Evolutionary conservation across 2,888 invertebrate species (phyloP).

Genomic region (Tachina lurida): DNA sequence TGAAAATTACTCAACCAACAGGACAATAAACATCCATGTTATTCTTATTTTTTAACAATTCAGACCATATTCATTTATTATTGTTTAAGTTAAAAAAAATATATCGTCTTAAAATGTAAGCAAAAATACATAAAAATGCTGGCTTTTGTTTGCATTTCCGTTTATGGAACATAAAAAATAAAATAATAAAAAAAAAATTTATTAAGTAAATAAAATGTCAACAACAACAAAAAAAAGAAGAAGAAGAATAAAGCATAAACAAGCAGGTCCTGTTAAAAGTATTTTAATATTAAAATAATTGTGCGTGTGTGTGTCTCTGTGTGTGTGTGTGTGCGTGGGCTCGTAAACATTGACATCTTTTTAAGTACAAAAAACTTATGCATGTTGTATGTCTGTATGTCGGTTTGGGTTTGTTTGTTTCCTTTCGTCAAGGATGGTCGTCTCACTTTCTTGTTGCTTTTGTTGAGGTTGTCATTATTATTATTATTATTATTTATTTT

Average conservation of each 20-base stretch:
- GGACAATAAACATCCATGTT: constrained; percentile 46
- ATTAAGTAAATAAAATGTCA: neutral
- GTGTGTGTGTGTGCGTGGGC: constrained; percentile 1
- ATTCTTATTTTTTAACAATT: constrained; percentile 37
- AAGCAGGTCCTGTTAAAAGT: constrained; percentile 46
- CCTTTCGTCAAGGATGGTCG: constrained; percentile 43
- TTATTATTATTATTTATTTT: constrained; percentile 61
- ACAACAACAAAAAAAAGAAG: constrained; percentile 21
- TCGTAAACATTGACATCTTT: constrained; percentile 64
- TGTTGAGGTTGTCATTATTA: constrained; percentile 31
- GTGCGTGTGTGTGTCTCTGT: neutral
- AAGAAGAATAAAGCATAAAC: constrained; percentile 25
- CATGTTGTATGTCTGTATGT: neutral
- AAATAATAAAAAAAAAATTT: constrained; percentile 11
- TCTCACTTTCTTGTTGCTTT: constrained; percentile 21
- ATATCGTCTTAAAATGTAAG: constrained; percentile 23
- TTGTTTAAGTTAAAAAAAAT: constrained; percentile 33
- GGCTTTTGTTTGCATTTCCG: constrained; percentile 69
- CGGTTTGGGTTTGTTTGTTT: constrained; percentile 13
- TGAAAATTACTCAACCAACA: constrained; percentile 66
- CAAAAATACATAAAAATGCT: constrained; percentile 58
- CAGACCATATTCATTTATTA: constrained; percentile 56
- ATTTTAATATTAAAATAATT: constrained; percentile 24
- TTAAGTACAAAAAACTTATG: neutral
- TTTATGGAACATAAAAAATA: constrained; percentile 54